Base-by-base conservation (phyloP, 2,888 invertebrate genomes). In the Trichogramma evanescens region DNA sequence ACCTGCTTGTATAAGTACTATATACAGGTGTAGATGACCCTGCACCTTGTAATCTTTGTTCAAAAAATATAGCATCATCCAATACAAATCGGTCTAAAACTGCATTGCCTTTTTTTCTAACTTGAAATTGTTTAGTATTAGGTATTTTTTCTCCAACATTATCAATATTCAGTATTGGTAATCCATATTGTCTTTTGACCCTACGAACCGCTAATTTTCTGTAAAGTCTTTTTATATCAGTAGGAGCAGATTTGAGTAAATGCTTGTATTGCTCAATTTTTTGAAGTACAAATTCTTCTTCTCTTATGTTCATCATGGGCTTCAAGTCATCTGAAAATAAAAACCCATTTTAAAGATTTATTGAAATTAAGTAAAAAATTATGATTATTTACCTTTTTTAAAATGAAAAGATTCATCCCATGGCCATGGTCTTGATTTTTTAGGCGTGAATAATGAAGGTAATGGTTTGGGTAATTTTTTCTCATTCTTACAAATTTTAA, bases 1-100 rank as follows among this genome's bases (percentile, higher is more conserved):
- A 77, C 56, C 88, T 84, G 65, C 85, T 85, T 5, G 88, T 88
- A 72, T 87, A 85, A 0, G 88, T 83, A 42, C 89, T 90, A 59
- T 87, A 81, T 71, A 89, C 85, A 9, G 83, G 73, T 50, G 82
- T 77, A 38, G 83, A 79, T 63, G 83, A 82, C 40, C 78, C 76
- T 61, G 75, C 74, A 1, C 86, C 83, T 39, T 84, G 79, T 10
- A 88, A 73, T 54, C 83, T 69, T 61, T 76, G 77, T 51, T 78
- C 77, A 50, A 74, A 76, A 41, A 68, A 64, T 53, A 63, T 64
- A 6, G 66, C 59, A 54, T 72, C 70, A 5, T 73, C 70, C 4
- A 66, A 68, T 7, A 70, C 70, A 63, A 76, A 77, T 60, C 75
- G 64, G 53, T 76, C 76, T n/a, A 77, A 64, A 6, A 77, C 70